A percentile compares a stretch with the other conserved stretches of the same genome.
These are phyloP conservation scores for Epicauta chinensis DNA, from an alignment of 1,140 invertebrate genomes.

Conservation along the genomic window DNA sequence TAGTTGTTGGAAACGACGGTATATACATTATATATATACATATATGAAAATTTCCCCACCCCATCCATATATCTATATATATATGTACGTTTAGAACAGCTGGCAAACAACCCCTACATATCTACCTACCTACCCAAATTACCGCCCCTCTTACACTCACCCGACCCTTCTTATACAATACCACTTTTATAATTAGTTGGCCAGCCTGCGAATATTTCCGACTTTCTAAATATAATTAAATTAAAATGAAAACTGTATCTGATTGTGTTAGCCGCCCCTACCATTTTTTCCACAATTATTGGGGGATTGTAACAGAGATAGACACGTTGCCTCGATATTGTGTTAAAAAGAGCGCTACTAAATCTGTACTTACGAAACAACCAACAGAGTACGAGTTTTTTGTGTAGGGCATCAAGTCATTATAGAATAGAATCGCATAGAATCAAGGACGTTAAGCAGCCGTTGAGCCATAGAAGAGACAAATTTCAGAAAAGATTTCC, in stretches of 20 bases:
- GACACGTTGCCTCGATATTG: too few relatives aligned
- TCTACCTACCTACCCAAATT: not conserved
- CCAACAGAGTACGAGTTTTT: too few relatives aligned
- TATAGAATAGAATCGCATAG: too few relatives aligned
- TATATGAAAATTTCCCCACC: not conserved
- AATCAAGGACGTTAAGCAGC: too few relatives aligned
- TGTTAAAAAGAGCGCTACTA: too few relatives aligned
- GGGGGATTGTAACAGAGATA: constrained; percentile 1
- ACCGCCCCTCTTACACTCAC: too few relatives aligned
- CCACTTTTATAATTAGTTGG: constrained; percentile 16
- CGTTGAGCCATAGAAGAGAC: too few relatives aligned
- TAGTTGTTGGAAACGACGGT: constrained; percentile 12
- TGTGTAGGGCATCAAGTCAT: too few relatives aligned
- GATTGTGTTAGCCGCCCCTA: constrained; percentile 4
- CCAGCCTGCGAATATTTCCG: constrained; percentile 13
- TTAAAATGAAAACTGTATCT: constrained; percentile 8
- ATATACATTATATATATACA: not conserved
- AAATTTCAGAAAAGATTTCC: too few relatives aligned
- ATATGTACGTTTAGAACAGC: constrained; percentile 1
- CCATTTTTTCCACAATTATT: constrained; percentile 1
- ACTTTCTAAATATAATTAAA: constrained; percentile 18
- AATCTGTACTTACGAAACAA: too few relatives aligned
- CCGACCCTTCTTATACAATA: not conserved
- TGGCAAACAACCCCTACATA: constrained; percentile 2
- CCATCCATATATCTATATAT: not conserved